Evolutionary conservation across 2,888 invertebrate species (phyloP).

Genomic region (Cenopis cana): DNA sequence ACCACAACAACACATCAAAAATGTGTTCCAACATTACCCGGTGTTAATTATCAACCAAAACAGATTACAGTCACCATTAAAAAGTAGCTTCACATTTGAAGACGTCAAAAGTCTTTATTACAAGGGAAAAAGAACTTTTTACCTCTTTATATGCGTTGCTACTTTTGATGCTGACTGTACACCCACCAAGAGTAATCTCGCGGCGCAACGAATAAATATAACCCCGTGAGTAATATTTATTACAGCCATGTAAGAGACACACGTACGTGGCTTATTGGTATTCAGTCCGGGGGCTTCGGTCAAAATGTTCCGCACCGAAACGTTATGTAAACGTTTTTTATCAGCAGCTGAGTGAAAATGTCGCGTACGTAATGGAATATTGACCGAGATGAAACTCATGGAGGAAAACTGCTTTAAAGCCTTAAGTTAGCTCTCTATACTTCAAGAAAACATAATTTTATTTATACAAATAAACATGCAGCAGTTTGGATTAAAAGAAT

Average conservation of each 20-base stretch:
- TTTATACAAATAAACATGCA: too few species aligned
- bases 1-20: too few species aligned
- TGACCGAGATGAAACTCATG: constrained; percentile 26
- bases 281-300: constrained; percentile 58
- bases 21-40: not conserved
- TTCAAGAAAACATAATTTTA: too few species aligned
- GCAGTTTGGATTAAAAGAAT: too few species aligned
- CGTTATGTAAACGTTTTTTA: constrained; percentile 67
- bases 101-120: too few species aligned
- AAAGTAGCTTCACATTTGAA: too few species aligned
- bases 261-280: constrained; percentile 67
- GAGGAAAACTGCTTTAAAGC: too few species aligned
- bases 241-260: constrained; percentile 73
- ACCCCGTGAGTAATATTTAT: constrained; percentile 73
- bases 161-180: too few species aligned
- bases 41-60: constrained; percentile 14
- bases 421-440: too few species aligned
- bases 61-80: too few species aligned
- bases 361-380: constrained; percentile 41
- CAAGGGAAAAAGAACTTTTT: too few species aligned
- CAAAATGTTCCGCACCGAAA: constrained; percentile 51
- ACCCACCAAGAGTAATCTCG: constrained; percentile 56
- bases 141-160: too few species aligned
- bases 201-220: constrained; percentile 65
- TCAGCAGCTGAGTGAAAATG: constrained; percentile 58